Evolutionary conservation across 2,888 invertebrate genomes (phyloP), one percentile per base, ranked within the genome.

Genomic region (Lissonota sp.): DNA sequence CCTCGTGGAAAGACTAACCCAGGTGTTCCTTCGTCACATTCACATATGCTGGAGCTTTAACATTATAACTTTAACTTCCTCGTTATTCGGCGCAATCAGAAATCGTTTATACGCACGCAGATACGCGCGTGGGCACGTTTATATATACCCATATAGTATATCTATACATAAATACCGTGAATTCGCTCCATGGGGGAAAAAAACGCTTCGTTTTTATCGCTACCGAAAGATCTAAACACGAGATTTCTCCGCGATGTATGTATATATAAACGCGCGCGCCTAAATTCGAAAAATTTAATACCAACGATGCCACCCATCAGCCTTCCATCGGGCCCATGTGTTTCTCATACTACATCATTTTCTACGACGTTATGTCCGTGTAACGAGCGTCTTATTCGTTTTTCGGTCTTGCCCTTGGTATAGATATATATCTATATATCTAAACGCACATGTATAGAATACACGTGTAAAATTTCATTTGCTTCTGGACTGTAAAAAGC

Each of bases 271-370:
- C 26, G 79, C 76, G 64, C 58, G 67, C 58, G 70, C 55, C 74
- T 62, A 74, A 26, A 71, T 63, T 69, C 63, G 53, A 26, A n/a
- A 79, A 83, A 84, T 83, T 81, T 79, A 84, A 83, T 79, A 75
- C 77, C 77, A 62, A 42, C 66, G 64, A 53, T 69, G 66, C 71
- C 66, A 60, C 37, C 8, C 78, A 64, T 53, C 64, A 44, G 69
- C 63, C 60, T 57, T 14, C 14, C 64, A 73, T 58, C 57, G 46
- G 49, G 44, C 78, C 69, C 46, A 63, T 76, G 62, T 75, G 57
- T 74, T 78, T 74, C 78, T 67, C 78, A 37, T 78, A 49, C 66
- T 62, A 70, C 74, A 78, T 74, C 78, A 78, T 58, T 81, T 66
- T 67, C 78, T 6, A 66, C 55, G 26, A 26, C 51, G 55, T 72